phyloP scores from a whole-genome alignment of 2,113 vertebrate genomes.

The Scomber scombrus region DNA sequence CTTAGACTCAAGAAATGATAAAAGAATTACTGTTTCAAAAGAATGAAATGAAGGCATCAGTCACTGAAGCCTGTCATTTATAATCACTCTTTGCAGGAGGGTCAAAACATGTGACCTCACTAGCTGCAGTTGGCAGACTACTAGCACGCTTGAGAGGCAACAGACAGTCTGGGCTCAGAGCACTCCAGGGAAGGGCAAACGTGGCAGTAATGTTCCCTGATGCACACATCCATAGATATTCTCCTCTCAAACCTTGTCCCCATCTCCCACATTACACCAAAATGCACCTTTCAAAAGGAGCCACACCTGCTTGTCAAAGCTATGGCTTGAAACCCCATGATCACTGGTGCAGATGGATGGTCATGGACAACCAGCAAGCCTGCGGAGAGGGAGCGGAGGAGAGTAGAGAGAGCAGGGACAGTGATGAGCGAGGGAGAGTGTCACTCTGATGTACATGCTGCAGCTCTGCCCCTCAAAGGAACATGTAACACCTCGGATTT shows the following conservation, averaged over 20 bases:
- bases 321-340: slow-evolving; percentile 60
- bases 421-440: slow-evolving; percentile 4
- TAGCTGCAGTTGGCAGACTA: slow-evolving; percentile 42
- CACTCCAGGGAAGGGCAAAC: slow-evolving; percentile 45
- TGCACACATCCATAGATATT: slow-evolving; percentile 9
- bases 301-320: slow-evolving; percentile 70
- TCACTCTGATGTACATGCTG: slow-evolving; percentile 51
- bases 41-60: slow-evolving; percentile 12
- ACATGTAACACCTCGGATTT: slow-evolving; percentile 42
- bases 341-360: slow-evolving; percentile 81
- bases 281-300: slow-evolving; percentile 67
- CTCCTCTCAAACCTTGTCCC: slow-evolving; percentile 29
- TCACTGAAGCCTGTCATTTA: slow-evolving; percentile 43
- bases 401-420: not conserved
- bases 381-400: not conserved
- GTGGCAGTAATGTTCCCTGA: slow-evolving; percentile 22
- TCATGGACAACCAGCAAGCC: slow-evolving; percentile 48
- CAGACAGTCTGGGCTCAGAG: slow-evolving; percentile 51
- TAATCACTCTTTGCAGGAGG: slow-evolving; percentile 44
- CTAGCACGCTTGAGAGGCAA: slow-evolving; percentile 50
- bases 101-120: slow-evolving; percentile 60
- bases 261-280: slow-evolving; percentile 51
- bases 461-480: slow-evolving; percentile 53
- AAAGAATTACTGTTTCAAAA: slow-evolving; percentile 1
- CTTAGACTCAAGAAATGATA: not conserved